phyloP scores from a whole-genome alignment of 2,113 vertebrate genomes.

The Menura novaehollandiae region DNA sequence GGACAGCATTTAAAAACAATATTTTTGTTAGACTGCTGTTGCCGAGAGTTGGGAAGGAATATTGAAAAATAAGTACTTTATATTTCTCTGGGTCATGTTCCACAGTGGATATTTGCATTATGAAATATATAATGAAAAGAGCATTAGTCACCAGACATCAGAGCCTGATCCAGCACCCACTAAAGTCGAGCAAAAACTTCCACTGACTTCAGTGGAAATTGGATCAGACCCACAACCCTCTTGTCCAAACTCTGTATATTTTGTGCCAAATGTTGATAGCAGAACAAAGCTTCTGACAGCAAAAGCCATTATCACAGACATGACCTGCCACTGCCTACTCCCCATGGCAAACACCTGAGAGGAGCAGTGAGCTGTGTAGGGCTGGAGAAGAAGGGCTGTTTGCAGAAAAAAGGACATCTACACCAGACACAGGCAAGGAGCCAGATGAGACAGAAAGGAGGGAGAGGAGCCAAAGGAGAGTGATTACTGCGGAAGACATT shows the following conservation, averaged over 20 bases:
- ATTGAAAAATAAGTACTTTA: constrained; percentile 26
- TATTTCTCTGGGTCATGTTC: constrained; percentile 1
- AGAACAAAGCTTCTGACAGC: neutral
- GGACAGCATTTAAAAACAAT: neutral
- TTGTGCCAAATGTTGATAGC: neutral
- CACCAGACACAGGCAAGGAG: neutral
- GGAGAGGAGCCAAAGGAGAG: neutral
- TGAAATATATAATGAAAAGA: neutral
- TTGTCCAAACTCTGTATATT: neutral
- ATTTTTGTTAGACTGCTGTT: constrained; percentile 6
- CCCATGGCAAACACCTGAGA: neutral
- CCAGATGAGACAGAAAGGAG: neutral
- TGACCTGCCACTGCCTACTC: neutral
- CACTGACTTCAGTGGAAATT: neutral
- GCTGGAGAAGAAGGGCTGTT: neutral
- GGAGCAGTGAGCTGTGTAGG: neutral
- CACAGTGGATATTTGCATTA: neutral
- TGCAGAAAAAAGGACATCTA: neutral
- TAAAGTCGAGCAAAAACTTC: constrained; percentile 6
- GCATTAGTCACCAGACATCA: neutral
- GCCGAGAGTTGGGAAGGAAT: neutral
- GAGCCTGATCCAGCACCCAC: neutral
- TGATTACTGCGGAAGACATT: neutral
- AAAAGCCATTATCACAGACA: neutral
- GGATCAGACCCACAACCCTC: neutral